phyloP scores from a whole-genome alignment of 2,113 vertebrate species.

The Sula dactylatra region DNA sequence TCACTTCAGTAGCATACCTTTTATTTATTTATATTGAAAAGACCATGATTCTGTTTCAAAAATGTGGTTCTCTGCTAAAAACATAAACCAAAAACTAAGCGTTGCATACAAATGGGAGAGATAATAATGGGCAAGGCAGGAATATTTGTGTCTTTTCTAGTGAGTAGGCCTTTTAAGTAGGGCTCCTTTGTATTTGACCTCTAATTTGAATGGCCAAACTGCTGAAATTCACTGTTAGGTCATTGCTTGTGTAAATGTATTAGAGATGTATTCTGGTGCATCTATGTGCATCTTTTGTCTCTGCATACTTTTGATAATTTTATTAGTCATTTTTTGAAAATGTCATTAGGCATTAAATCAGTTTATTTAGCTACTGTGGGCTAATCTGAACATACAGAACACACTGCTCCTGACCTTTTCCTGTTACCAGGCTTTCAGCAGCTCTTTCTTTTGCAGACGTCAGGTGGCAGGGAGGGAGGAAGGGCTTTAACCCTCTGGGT shows the following conservation, averaged over 20 bases:
- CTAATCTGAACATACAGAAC: slow-evolving; percentile 14
- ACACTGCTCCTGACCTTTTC: slow-evolving; percentile 6
- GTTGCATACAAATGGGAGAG: not conserved
- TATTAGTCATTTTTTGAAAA: slow-evolving; percentile 40
- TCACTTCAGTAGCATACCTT: not conserved
- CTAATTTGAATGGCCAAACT: not conserved
- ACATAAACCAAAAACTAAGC: not conserved
- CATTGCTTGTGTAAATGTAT: not conserved
- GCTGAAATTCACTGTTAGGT: not conserved
- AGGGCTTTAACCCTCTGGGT: not conserved
- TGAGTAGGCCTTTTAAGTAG: not conserved
- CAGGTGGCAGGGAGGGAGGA: not conserved
- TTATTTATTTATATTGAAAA: not conserved
- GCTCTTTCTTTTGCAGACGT: not conserved
- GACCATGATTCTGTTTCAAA: not conserved
- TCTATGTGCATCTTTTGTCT: not conserved
- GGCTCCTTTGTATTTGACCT: not conserved
- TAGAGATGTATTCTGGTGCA: not conserved
- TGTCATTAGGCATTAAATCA: slow-evolving; percentile 39
- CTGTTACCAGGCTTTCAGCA: not conserved
- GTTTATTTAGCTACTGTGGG: slow-evolving; percentile 37
- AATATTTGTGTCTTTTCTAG: not conserved
- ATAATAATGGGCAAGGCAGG: not conserved
- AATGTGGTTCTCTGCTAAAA: not conserved
- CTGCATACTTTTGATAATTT: slow-evolving; percentile 5